Base-by-base conservation (phyloP, 2,113 vertebrate genomes). In the Melanerpes formicivorus region DNA sequence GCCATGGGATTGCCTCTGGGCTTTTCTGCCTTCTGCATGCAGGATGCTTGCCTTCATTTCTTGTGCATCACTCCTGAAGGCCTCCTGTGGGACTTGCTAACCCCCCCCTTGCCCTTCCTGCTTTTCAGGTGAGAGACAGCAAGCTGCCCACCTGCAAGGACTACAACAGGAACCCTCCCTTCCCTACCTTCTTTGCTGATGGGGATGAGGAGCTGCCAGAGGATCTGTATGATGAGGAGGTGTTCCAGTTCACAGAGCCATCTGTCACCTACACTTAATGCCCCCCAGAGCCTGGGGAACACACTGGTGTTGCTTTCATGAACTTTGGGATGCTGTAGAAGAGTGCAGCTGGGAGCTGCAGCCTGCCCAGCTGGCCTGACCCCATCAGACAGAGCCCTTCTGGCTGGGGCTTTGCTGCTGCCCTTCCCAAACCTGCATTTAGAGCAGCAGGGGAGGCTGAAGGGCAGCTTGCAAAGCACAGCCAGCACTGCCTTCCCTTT, bases 161-260 rank as follows among this genome's bases (percentile, higher is more conserved):
- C n/a, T 52, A 22, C 67, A 70, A 70, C 25, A 70, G 34, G 4
- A 52, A 52, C 67, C 67, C 67, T 26, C 67, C 67, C 3, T 70
- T 70, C 90, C 99, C 99, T 56, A 99, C 99, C 0, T 99, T 97
- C 95, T 99, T 99, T 93, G 97, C 98, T 59, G 99, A 99, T 90
- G 98, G 98, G 70, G 98, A 99, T 3, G 98, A 98, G 50, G 81
- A 98, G 22, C 97, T 99, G 11, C 98, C 98, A 8, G 99, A 99
- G 95, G 98, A 99, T 87, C 93, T 99, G 79, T 99, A 98, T 10
- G 98, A 98, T 25, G 96, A 98, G 3, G 90, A 98, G 26, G 40
- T 99, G 92, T 99, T 98, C 80, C 96, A 98, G 93, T 98, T 98
- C 95, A 97, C 96, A 4, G 97, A 99, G 10, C 97, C 98, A 10